phyloP scores from a whole-genome alignment of 2,888 invertebrate genomes.

The Drosophila atripex region DNA sequence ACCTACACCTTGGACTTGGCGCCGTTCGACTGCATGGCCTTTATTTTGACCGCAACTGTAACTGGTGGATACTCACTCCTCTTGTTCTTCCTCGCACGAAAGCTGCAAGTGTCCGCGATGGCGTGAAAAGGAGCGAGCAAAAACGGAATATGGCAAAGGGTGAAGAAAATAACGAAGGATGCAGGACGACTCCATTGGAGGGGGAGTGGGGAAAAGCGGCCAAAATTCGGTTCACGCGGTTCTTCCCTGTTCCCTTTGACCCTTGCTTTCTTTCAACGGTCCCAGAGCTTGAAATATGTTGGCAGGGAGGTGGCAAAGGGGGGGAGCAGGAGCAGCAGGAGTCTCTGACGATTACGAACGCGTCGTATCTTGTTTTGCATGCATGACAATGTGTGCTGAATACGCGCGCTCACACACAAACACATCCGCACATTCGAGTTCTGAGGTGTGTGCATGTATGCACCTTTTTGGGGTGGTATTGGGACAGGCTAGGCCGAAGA shows the following conservation, averaged over 20 bases:
- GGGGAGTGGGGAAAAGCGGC: conserved; percentile 13
- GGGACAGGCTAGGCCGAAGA: conserved; percentile 2
- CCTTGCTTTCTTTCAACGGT: conserved; percentile 9
- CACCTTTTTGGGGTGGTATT: conserved; percentile 45
- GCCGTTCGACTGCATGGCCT: not conserved
- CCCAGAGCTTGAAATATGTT: conserved; percentile 13
- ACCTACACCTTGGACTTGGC: not conserved
- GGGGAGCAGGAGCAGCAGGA: conserved; percentile 4
- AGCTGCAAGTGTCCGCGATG: conserved; percentile 32
- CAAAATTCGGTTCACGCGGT: conserved; percentile 18
- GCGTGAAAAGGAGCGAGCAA: conserved; percentile 27
- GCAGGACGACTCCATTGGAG: conserved; percentile 27
- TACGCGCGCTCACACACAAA: conserved; percentile 60
- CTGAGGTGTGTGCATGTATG: conserved; percentile 35
- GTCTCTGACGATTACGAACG: conserved; percentile 50
- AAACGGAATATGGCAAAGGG: not conserved
- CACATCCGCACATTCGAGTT: not conserved
- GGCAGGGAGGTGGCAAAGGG: conserved; percentile 7
- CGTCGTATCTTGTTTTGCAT: conserved; percentile 60
- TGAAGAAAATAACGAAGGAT: conserved; percentile 20
- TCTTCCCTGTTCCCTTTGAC: conserved; percentile 20
- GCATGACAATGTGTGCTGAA: conserved; percentile 60
- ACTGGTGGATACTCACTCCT: conserved; percentile 5
- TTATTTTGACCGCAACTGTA: conserved; percentile 9
- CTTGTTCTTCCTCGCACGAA: conserved; percentile 10